Base-by-base conservation (phyloP, 2,888 invertebrate species). In the Thalpophila matura region DNA sequence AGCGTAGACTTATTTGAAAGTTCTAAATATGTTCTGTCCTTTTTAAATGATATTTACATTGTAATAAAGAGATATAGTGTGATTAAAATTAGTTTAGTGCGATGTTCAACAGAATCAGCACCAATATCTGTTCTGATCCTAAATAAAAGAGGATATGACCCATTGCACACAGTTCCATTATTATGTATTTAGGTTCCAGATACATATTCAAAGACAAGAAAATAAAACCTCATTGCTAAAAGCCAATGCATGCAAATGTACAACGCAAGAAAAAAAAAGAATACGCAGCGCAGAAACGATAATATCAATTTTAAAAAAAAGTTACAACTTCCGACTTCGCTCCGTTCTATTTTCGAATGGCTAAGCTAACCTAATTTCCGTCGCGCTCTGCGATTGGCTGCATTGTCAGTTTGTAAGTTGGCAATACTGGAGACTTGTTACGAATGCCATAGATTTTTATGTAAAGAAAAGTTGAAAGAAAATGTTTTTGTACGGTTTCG, bases 281-380 rank as follows among this genome's bases (percentile, higher is more conserved):
- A 46, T 27, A 37, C 31, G 7, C 31, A 3, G 14, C 29, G 29
- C 24, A 45, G n/a, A 35, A 31, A 42, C 66, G 66, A 72, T 40
- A 56, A 66, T 46, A 40, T 33, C 35, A 47, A 27, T 47, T 55
- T 53, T 18, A 7, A 49, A 67, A 65, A 71, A 72, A 58, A 22
- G 22, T 26, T 47, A 43, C 53, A 70, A 53, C 22, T 58, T 51
- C 57, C 53, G 46, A 47, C 43, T 67, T 58, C 57, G 35, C 37
- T 47, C 4, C 43, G 53, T 77, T 73, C 74, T 56, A 74, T 74
- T 77, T 74, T 68, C 45, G 42, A 74, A 62, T 74, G 35, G 40
- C 49, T 50, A n/a, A 56, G 33, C 45, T 77, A 77, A 77, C 61
- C 43, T 46, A 24, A 66, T 74, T 77, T 61, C 38, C 29, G 20